Percentiles rank a stretch among this genome's conserved stretches.
Conservation (phyloP, 2,888 invertebrate species). For the Aphodius sticticus region DNA sequence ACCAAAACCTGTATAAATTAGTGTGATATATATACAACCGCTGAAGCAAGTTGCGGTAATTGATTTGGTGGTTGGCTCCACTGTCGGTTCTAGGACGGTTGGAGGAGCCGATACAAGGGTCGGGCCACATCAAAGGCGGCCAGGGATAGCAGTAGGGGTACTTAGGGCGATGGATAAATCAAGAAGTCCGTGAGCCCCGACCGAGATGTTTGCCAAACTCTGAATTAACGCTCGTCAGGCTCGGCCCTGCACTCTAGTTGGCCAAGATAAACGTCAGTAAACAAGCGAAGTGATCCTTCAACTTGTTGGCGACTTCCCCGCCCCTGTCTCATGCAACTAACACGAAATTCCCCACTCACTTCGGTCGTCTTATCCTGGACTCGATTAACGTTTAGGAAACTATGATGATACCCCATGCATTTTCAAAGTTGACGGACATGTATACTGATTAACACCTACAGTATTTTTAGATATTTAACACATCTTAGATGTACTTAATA, state of each 20-base stretch:
- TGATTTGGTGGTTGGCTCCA: neutral
- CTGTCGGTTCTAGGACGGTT: neutral
- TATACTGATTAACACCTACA: too few relatives aligned
- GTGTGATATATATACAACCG: neutral
- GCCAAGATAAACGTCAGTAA: neutral
- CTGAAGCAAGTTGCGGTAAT: neutral
- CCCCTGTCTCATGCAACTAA: neutral
- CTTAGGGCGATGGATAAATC: neutral
- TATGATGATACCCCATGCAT: too few relatives aligned
- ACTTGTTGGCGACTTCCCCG: neutral
- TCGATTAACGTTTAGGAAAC: too few relatives aligned
- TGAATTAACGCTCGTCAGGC: neutral
- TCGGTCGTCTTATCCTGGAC: too few relatives aligned
- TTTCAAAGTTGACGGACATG: too few relatives aligned
- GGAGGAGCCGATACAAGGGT: neutral
- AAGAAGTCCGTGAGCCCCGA: neutral
- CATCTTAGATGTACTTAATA: too few relatives aligned
- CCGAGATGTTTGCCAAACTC: neutral
- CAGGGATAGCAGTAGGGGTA: neutral
- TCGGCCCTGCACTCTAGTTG: neutral
- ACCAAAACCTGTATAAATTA: neutral
- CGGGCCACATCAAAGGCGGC: neutral
- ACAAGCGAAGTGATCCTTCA: neutral
- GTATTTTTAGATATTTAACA: too few relatives aligned
- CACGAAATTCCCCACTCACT: too few relatives aligned